Percentiles rank a stretch among this genome's conserved stretches.
phyloP scores from a whole-genome alignment of 2,888 invertebrate genomes.

The Leucoma salicis region DNA sequence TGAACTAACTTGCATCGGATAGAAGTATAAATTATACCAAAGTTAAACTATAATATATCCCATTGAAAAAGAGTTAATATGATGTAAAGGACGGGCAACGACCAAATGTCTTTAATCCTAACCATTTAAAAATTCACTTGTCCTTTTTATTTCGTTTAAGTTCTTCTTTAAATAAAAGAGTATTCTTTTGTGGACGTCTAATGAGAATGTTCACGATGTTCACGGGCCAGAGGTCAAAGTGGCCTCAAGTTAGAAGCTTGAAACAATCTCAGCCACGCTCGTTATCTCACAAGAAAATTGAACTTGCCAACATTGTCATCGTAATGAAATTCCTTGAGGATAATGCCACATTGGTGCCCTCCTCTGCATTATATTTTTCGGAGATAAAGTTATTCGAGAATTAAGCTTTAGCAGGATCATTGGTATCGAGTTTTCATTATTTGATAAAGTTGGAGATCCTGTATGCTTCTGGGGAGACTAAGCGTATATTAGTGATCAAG shows the following conservation, averaged over 20 bases:
- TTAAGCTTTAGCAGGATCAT: not conserved
- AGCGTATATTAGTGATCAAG: no score
- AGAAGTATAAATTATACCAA: no score
- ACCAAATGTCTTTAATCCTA: slow-evolving; percentile 27
- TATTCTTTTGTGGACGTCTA: slow-evolving; percentile 60
- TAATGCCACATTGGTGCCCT: slow-evolving; percentile 33
- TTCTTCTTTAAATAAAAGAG: slow-evolving; percentile 47
- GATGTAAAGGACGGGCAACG: no score
- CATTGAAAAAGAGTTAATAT: no score
- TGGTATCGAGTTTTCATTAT: no score
- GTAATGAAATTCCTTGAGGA: slow-evolving; percentile 69
- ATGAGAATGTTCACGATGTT: slow-evolving; percentile 68
- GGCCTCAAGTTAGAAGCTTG: slow-evolving; percentile 60
- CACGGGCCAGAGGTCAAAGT: slow-evolving; percentile 74
- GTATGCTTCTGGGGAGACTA: no score
- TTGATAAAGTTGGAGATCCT: no score
- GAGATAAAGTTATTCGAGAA: not conserved
- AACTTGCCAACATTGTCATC: slow-evolving; percentile 71
- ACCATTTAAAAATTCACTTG: slow-evolving; percentile 38
- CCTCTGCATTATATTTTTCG: not conserved
- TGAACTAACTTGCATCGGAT: no score
- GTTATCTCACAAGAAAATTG: slow-evolving; percentile 70
- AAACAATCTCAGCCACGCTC: slow-evolving; percentile 69
- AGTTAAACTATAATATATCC: no score
- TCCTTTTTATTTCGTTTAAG: slow-evolving; percentile 37